phyloP scores from a whole-genome alignment of 2,888 invertebrate species.

The Lycophotia porphyrea region DNA sequence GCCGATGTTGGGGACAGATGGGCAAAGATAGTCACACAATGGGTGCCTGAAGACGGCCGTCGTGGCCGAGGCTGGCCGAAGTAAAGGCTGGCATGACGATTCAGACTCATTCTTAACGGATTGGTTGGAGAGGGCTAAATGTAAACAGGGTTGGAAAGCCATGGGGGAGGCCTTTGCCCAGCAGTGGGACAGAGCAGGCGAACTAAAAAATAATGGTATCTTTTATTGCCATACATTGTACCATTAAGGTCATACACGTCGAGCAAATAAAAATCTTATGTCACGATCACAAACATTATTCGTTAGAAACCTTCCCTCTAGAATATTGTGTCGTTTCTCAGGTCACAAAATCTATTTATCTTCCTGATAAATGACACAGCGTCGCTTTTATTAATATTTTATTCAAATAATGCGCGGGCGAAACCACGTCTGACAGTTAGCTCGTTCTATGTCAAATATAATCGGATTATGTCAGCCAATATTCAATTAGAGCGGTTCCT shows the following conservation, averaged over 20 bases:
- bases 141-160: too few relatives aligned
- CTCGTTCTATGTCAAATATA: constrained; percentile 59
- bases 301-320: constrained; percentile 31
- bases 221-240: neutral
- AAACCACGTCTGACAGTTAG: constrained; percentile 49
- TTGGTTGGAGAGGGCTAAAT: too few relatives aligned
- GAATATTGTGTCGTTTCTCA: constrained; percentile 48
- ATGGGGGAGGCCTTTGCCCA: too few relatives aligned
- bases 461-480: constrained; percentile 54
- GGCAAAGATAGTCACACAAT: too few relatives aligned
- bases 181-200: too few relatives aligned
- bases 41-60: too few relatives aligned
- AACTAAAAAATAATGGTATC: too few relatives aligned
- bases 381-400: constrained; percentile 61
- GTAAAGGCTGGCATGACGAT: too few relatives aligned
- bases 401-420: constrained; percentile 48
- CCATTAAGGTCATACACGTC: neutral
- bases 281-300: constrained; percentile 30
- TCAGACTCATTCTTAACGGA: too few relatives aligned
- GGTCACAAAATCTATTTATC: constrained; percentile 58
- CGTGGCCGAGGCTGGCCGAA: too few relatives aligned
- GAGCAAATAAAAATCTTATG: constrained; percentile 7
- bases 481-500: constrained; percentile 51
- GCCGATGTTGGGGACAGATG: too few relatives aligned
- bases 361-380: constrained; percentile 61